These are phyloP conservation scores for Myrmecobius fasciatus DNA, from an alignment of 2,113 vertebrate genomes.

Conservation along the genomic window DNA sequence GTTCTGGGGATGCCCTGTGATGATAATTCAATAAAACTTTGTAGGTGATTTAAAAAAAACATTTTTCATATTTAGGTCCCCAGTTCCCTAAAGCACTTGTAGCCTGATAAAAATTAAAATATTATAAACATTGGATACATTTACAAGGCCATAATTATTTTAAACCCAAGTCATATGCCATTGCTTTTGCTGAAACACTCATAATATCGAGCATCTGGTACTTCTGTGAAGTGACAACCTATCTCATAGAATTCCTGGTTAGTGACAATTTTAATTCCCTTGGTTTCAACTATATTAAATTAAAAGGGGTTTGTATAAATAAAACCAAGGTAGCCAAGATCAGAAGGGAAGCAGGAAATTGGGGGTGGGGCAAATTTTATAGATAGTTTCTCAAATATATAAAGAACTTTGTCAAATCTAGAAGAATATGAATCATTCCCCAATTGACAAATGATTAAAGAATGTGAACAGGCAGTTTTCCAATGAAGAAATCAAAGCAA, in stretches of 20 bases:
- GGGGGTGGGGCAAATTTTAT: too few relatives aligned
- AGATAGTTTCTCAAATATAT: too few relatives aligned
- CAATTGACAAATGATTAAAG: too few relatives aligned
- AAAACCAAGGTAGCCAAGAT: too few relatives aligned
- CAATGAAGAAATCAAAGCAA: too few relatives aligned
- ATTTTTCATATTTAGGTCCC: not conserved
- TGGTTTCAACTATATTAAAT: too few relatives aligned
- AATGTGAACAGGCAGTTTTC: too few relatives aligned
- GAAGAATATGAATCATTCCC: too few relatives aligned
- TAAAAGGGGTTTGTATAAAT: too few relatives aligned
- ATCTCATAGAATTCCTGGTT: conserved; percentile 55
- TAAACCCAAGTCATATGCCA: not conserved
- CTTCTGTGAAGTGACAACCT: conserved; percentile 61
- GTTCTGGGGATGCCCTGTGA: not conserved
- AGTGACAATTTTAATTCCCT: conserved; percentile 20
- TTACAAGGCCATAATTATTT: not conserved
- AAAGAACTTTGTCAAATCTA: too few relatives aligned
- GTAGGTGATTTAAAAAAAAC: not conserved
- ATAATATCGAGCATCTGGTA: not conserved
- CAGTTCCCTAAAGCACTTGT: not conserved
- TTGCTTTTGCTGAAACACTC: not conserved
- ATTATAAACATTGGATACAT: not conserved
- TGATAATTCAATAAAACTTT: not conserved
- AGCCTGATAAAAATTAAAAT: not conserved
- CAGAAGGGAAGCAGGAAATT: too few relatives aligned